Base-by-base conservation (phyloP, 2,113 vertebrate genomes). In the Parotia lawesii region DNA sequence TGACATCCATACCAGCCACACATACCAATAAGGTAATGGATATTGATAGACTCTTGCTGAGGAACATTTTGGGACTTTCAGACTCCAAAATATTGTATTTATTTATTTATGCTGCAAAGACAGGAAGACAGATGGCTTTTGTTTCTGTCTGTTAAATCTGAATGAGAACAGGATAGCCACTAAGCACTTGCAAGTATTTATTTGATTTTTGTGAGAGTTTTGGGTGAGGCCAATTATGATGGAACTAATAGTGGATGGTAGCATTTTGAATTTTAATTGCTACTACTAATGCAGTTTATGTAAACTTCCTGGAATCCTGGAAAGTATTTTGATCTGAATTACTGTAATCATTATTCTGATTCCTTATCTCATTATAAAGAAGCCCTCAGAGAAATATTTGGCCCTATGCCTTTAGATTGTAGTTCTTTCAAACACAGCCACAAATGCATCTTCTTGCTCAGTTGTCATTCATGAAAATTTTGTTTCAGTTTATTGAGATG, bases 271-370 rank as follows among this genome's bases (percentile, higher is more conserved):
- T 69, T 80, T 61, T 89, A 93, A 95, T 93, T 92, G 56, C 33
- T 86, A n/a, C 35, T 79, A 23, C 74, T 91, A 95, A 93, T 73
- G 71, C 12, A 90, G 25, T 69, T 94, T 93, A 56, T 37, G 35
- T 77, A 87, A 80, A 91, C 85, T 97, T 94, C 93, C 94, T 91
- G 91, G 94, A 93, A 95, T 91, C n/a, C 44, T 85, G 87, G 31
- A 87, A 93, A 87, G 51, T 88, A 80, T 95, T 90, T 95, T 95
- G 29, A 44, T 88, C 40, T 69, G 83, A 78, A 69, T 95, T 95
- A 95, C 82, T 56, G 93, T 95, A 91, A 95, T 76, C 38, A 77
- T 72, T 86, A 60, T 83, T 83, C 67, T 74, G 42, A 71, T 93
- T 93, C 87, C 89, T 94, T 77, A 67, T 90, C 90, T 67, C 56